A percentile compares a stretch with the other conserved stretches of the same genome.
These are phyloP conservation scores for Parambassis ranga DNA, from an alignment of 2,797 vertebrate genomes.

Conservation along the genomic window DNA sequence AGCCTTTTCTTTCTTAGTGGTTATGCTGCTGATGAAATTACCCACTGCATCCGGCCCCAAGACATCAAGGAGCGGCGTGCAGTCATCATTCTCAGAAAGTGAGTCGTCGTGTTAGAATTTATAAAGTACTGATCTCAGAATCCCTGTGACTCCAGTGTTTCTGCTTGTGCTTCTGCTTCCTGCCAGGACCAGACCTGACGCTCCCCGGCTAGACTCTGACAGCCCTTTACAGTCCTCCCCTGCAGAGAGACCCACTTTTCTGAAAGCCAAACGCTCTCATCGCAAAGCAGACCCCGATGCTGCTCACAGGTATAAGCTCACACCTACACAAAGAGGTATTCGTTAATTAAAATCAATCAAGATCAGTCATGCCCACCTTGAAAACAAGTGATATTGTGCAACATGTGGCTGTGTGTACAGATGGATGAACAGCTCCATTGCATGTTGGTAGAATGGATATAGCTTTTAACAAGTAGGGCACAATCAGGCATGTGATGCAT, in stretches of 20 bases:
- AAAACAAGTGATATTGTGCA: too few relatives aligned
- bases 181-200: slow-evolving; percentile 92
- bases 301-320: slow-evolving; percentile 88
- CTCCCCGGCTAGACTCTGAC: slow-evolving; percentile 90
- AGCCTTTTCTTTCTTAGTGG: slow-evolving; percentile 78
- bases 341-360: background rate
- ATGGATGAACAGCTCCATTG: background rate
- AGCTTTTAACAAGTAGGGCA: background rate
- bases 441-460: background rate
- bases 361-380: background rate
- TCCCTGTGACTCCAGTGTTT: background rate
- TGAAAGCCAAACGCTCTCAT: slow-evolving; percentile 94
- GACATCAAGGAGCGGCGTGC: slow-evolving; percentile 97
- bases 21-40: slow-evolving; percentile 98
- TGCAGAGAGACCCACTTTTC: slow-evolving; percentile 82
- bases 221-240: slow-evolving; percentile 79
- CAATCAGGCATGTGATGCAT: background rate
- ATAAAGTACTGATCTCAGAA: background rate
- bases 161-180: background rate
- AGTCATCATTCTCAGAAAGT: slow-evolving; percentile 98
- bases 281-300: slow-evolving; percentile 95
- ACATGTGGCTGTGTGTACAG: too few relatives aligned
- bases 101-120: slow-evolving; percentile 59
- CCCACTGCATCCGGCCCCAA: slow-evolving; percentile 97
- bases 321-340: background rate